Evolutionary conservation across 2,797 vertebrate genomes (phyloP).

Genomic region (Moxostoma hubbsi): DNA sequence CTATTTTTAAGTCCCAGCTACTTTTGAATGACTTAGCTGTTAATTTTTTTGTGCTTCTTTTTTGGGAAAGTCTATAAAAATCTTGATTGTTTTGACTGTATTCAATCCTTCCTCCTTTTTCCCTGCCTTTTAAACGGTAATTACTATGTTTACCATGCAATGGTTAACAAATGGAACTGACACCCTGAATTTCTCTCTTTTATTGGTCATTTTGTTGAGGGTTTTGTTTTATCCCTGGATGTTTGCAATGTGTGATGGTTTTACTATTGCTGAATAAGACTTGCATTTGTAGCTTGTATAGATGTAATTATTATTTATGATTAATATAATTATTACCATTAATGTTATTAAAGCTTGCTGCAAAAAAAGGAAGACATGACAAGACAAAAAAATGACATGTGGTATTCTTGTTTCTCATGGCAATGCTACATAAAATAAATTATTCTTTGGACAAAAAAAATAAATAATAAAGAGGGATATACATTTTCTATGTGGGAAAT

Average conservation of each 20-base stretch:
- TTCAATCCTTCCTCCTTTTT: conserved; percentile 62
- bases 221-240: conserved; percentile 79
- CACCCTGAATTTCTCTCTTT: conserved; percentile 75
- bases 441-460: conserved; percentile 62
- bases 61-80: conserved; percentile 69
- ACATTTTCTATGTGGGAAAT: conserved; percentile 57
- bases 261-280: conserved; percentile 54
- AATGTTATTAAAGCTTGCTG: conserved; percentile 82
- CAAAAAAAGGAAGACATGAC: conserved; percentile 56
- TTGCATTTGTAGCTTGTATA: conserved; percentile 81
- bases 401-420: conserved; percentile 62
- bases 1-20: conserved; percentile 81
- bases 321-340: conserved; percentile 78
- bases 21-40: conserved; percentile 77
- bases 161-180: conserved; percentile 78
- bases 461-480: conserved; percentile 51
- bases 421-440: conserved; percentile 64
- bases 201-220: conserved; percentile 74
- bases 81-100: conserved; percentile 73
- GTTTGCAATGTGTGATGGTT: conserved; percentile 67
- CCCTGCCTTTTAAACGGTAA: conserved; percentile 66
- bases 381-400: conserved; percentile 69
- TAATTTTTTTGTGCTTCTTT: conserved; percentile 75
- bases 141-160: conserved; percentile 76
- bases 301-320: conserved; percentile 74